phyloP scores from a whole-genome alignment of 2,888 invertebrate species.

The Cerceris rybyensis region DNA sequence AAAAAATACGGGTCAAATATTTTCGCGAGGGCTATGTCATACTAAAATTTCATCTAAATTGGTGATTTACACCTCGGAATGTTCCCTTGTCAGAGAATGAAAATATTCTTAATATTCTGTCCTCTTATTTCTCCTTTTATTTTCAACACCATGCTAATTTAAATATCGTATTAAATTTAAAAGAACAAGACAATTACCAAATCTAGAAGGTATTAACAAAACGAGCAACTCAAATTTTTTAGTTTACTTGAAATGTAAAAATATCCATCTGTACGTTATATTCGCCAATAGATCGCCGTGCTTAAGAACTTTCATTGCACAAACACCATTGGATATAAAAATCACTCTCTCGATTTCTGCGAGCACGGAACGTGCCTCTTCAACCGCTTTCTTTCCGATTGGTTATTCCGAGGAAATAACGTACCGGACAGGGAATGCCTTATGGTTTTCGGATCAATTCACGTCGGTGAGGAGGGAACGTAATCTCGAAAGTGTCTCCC shows the following conservation, averaged over 20 bases:
- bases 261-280: conserved; percentile 39
- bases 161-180: too few relatives aligned
- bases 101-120: too few relatives aligned
- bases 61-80: too few relatives aligned
- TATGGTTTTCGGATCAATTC: conserved; percentile 72
- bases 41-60: too few relatives aligned
- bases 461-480: conserved; percentile 66
- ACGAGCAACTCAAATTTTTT: neutral
- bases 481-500: conserved; percentile 78
- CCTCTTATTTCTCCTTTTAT: too few relatives aligned
- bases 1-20: too few relatives aligned
- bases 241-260: neutral
- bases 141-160: too few relatives aligned
- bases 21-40: too few relatives aligned
- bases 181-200: too few relatives aligned
- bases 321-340: conserved; percentile 44
- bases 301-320: neutral
- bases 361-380: conserved; percentile 51
- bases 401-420: conserved; percentile 70
- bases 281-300: conserved; percentile 35
- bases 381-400: conserved; percentile 58
- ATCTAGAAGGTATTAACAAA: too few relatives aligned
- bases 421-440: conserved; percentile 69
- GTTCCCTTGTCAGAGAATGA: too few relatives aligned
- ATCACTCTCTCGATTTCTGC: conserved; percentile 48